A percentile compares a stretch with the other conserved stretches of the same genome.
phyloP scores from a whole-genome alignment of 2,888 invertebrate genomes.

The Chrysina gloriosa region DNA sequence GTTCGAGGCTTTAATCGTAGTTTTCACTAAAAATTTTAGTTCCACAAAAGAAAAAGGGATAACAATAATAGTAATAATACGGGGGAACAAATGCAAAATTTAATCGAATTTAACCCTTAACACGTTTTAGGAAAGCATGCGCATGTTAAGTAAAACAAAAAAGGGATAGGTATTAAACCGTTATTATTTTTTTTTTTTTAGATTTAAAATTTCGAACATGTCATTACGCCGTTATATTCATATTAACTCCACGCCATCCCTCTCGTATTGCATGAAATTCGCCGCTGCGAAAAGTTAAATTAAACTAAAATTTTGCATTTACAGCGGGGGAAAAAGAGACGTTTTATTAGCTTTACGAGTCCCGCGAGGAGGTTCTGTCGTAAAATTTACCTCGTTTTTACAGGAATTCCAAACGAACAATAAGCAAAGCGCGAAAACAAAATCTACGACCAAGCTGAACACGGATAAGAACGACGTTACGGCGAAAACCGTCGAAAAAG shows the following conservation, averaged over 20 bases:
- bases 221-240: too few relatives aligned
- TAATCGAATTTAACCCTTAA: too few relatives aligned
- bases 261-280: neutral
- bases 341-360: neutral
- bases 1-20: too few relatives aligned
- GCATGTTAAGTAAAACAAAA: neutral
- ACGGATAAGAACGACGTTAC: constrained; percentile 63
- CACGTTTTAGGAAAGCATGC: too few relatives aligned
- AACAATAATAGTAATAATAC: too few relatives aligned
- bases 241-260: too few relatives aligned
- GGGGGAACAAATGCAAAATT: too few relatives aligned
- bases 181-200: too few relatives aligned
- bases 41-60: too few relatives aligned
- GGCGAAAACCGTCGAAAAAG: constrained; percentile 57
- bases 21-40: too few relatives aligned
- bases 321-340: neutral
- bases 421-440: constrained; percentile 65
- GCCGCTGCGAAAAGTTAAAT: too few relatives aligned
- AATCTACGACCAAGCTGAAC: constrained; percentile 60
- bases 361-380: neutral
- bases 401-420: constrained; percentile 73
- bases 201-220: too few relatives aligned
- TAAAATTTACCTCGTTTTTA: neutral
- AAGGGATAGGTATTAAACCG: neutral
- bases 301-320: neutral